Evolutionary conservation across 2,888 invertebrate species (phyloP).

Genomic region (Pyrochroa serraticornis): DNA sequence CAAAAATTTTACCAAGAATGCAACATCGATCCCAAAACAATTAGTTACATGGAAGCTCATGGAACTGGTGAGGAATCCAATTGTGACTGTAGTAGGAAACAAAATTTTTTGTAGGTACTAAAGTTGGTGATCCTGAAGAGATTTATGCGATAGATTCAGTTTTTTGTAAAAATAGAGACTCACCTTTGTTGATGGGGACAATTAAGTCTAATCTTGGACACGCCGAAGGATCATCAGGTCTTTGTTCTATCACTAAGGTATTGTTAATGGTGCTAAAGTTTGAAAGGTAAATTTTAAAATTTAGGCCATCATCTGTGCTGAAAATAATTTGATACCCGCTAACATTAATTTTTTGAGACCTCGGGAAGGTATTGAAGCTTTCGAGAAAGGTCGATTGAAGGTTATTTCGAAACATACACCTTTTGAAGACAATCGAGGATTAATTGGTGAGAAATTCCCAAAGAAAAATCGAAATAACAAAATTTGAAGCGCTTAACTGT

Average conservation of each 20-base stretch:
- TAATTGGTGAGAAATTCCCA: constrained; percentile 48
- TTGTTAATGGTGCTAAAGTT: constrained; percentile 41
- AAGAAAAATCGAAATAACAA: too few relatives aligned
- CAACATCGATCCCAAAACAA: constrained; percentile 68
- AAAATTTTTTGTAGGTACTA: constrained; percentile 2
- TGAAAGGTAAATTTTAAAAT: constrained; percentile 38
- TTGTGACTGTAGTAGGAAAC: constrained; percentile 57
- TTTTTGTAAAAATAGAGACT: constrained; percentile 72
- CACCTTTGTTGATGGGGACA: constrained; percentile 82
- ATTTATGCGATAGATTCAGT: constrained; percentile 79
- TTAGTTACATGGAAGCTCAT: constrained; percentile 86
- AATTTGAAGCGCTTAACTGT: constrained; percentile 85
- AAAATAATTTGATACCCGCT: constrained; percentile 68
- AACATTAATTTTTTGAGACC: constrained; percentile 73
- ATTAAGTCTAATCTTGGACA: constrained; percentile 94
- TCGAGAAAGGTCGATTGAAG: constrained; percentile 60
- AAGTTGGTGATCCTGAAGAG: constrained; percentile 89
- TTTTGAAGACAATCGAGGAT: constrained; percentile 54
- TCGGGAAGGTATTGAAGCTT: constrained; percentile 58
- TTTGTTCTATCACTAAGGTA: constrained; percentile 68
- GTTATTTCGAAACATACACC: constrained; percentile 60
- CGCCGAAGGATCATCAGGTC: constrained; percentile 82
- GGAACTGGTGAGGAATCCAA: constrained; percentile 72
- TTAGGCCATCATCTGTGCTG: constrained; percentile 71
- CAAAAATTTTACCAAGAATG: constrained; percentile 71